Conservation (phyloP, 2,888 invertebrate genomes). For the Amiota communis region DNA sequence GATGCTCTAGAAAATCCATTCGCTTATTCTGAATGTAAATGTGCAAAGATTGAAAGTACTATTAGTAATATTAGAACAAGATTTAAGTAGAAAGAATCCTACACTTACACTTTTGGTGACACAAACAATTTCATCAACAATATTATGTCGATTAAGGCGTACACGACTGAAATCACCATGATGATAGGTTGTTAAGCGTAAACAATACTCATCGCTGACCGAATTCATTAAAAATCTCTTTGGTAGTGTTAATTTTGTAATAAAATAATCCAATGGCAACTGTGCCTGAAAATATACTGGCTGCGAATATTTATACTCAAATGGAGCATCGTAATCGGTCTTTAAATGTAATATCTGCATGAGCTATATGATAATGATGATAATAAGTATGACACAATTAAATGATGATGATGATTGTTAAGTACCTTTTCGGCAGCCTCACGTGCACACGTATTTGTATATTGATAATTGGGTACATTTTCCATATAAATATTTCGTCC, state of each 20-base stretch:
- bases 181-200: slow-evolving; percentile 49
- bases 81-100: no score
- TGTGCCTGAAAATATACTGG: slow-evolving; percentile 52
- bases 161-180: slow-evolving; percentile 61
- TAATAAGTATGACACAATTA: background rate
- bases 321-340: background rate
- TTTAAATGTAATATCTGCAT: slow-evolving; percentile 46
- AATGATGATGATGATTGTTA: no score
- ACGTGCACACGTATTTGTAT: slow-evolving; percentile 45
- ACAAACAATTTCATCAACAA: slow-evolving; percentile 65
- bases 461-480: slow-evolving; percentile 53
- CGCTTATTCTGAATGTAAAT: background rate
- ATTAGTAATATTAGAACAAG: background rate
- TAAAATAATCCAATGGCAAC: slow-evolving; percentile 52
- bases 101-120: slow-evolving; percentile 58
- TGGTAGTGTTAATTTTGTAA: slow-evolving; percentile 58
- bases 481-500: slow-evolving; percentile 51
- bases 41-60: background rate
- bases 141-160: slow-evolving; percentile 48
- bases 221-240: slow-evolving; percentile 54
- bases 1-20: slow-evolving; percentile 60
- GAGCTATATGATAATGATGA: slow-evolving; percentile 42
- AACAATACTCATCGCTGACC: slow-evolving; percentile 36
- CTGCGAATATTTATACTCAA: slow-evolving; percentile 50
- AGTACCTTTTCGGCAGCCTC: slow-evolving; percentile 63